Base-by-base conservation (phyloP, 1,140 invertebrate species). In the Drosophila sp. region DNA sequence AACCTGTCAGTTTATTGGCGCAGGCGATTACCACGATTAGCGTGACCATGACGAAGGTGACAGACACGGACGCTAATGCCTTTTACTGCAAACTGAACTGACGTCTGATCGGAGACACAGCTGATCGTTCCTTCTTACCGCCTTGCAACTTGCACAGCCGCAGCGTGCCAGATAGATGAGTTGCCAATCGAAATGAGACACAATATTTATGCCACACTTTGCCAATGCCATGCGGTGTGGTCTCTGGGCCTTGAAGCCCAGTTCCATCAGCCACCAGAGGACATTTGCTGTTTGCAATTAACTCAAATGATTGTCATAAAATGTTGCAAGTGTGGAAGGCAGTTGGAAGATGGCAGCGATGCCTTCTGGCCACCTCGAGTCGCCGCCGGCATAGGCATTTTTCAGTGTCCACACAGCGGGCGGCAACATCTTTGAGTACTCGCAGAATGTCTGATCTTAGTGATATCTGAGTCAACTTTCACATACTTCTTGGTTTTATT, bases 1-100 rank as follows among this genome's bases (percentile, higher is more conserved):
- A 87, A 87, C 76, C 83, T 87, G 83, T 87, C 83, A 75, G 79
- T 89, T 89, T 89, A 89, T 89, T 83, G 84, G 84, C 83, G 84
- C 80, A 80, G 56, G 65, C 76, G 84, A 87, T 87, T 80, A 89
- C 79, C 76, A 63, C 80, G 84, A 89, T 89, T 89, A 89, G 84
- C 83, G 84, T 89, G 84, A 89, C 83, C 84, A 89, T 89, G 83
- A 89, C 83, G 83, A 89, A 87, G 84, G 83, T 89, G 83, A 89
- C 83, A 89, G 82, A 87, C 83, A 82, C 64, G 75, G 83, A 87
- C 82, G 83, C 83, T 89, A 89, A 89, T 89, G 84, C 83, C 84
- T 89, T 87, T 89, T 89, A 89, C 84, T 80, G 58, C 50, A 43
- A 21, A 21, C 21, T 21, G 21, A 21, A 27, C 54, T 11, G 50